phyloP scores from a whole-genome alignment of 2,797 vertebrate genomes.

The Antrozous pallidus region DNA sequence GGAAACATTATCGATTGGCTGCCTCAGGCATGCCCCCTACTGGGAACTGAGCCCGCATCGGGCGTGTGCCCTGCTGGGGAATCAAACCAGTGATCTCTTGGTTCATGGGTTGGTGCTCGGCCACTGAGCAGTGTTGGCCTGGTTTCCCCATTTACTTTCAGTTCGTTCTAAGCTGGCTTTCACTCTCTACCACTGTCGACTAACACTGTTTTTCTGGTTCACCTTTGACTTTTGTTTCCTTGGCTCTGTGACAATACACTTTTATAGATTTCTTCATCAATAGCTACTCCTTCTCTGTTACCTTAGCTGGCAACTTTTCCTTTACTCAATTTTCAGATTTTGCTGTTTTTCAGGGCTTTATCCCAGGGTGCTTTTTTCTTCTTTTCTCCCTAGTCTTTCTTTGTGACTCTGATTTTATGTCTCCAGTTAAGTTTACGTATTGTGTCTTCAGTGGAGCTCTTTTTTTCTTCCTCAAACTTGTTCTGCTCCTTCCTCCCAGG shows the following conservation, averaged over 20 bases:
- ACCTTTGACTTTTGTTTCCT: background rate
- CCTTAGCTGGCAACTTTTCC: background rate
- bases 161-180: background rate
- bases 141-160: background rate
- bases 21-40: no score
- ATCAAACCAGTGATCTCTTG: no score
- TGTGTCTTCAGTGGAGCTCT: background rate
- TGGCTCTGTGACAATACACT: background rate
- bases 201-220: background rate
- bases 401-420: no score
- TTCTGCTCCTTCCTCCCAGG: background rate
- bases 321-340: background rate
- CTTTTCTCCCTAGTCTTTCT: background rate
- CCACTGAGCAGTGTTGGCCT: no score
- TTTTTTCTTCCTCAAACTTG: background rate
- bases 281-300: background rate
- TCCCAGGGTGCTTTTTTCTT: background rate
- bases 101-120: no score
- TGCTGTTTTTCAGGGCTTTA: background rate
- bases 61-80: no score
- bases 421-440: background rate
- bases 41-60: no score
- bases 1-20: no score
- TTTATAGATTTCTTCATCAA: background rate
- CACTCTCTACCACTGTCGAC: background rate